Conservation (phyloP, 2,113 vertebrate species). For the Alethe castanea region DNA sequence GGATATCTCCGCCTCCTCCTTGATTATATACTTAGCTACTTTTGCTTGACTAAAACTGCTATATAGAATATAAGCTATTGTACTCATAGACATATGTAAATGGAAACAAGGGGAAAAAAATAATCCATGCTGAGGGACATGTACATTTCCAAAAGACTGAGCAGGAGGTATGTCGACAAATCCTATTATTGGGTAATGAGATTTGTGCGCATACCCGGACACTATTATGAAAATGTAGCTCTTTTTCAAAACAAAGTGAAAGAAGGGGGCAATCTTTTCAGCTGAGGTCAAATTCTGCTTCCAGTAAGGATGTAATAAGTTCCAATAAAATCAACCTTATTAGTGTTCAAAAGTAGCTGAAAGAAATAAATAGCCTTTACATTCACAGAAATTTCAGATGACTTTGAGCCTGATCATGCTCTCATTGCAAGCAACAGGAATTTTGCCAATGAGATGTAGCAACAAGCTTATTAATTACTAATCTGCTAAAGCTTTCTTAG, state of each 20-base stretch:
- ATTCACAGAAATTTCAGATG: slow-evolving; percentile 20
- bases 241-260: slow-evolving; percentile 60
- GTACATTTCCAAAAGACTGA: slow-evolving; percentile 62
- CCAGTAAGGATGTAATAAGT: slow-evolving; percentile 60
- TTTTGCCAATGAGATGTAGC: neutral
- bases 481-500: neutral
- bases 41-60: slow-evolving; percentile 53
- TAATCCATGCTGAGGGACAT: slow-evolving; percentile 63
- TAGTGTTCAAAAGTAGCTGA: slow-evolving; percentile 42
- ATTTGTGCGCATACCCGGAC: slow-evolving; percentile 64
- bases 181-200: slow-evolving; percentile 75
- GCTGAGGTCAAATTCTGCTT: slow-evolving; percentile 62
- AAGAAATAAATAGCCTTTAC: slow-evolving; percentile 45
- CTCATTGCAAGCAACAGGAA: neutral
- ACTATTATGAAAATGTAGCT: slow-evolving; percentile 70
- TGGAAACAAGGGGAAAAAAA: slow-evolving; percentile 34
- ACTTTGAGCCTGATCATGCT: neutral
- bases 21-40: slow-evolving; percentile 1
- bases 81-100: slow-evolving; percentile 57
- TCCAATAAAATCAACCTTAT: slow-evolving; percentile 59
- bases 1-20: neutral
- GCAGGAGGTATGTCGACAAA: slow-evolving; percentile 74
- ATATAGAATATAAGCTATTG: slow-evolving; percentile 48
- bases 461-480: neutral
- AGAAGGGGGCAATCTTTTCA: slow-evolving; percentile 54